A percentile compares a stretch with the other conserved stretches of the same genome.
phyloP scores from a whole-genome alignment of 2,797 vertebrate genomes.

The Brachyalestes nurse region DNA sequence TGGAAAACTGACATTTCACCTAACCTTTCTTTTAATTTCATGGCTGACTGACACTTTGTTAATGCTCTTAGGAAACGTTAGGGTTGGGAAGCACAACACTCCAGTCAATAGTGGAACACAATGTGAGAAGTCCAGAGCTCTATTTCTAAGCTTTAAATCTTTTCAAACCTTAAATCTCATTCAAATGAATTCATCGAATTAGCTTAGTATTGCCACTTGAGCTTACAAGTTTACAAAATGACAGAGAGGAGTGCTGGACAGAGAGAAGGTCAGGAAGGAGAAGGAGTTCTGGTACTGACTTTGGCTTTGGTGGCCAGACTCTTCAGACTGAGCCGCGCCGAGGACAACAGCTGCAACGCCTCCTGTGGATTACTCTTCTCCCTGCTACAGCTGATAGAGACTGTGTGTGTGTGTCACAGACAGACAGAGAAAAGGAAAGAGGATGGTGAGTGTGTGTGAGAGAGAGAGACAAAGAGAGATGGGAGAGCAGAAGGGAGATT shows the following conservation, averaged over 20 bases:
- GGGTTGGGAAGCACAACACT: no score
- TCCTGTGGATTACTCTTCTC: conserved; percentile 81
- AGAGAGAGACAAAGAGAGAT: conserved; percentile 22
- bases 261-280: background rate
- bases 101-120: no score
- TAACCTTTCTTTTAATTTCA: no score
- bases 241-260: background rate
- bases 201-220: background rate
- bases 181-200: background rate
- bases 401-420: conserved; percentile 73
- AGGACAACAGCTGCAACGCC: conserved; percentile 88
- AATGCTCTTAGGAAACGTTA: no score
- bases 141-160: background rate
- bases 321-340: conserved; percentile 89
- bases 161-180: background rate
- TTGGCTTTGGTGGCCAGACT: conserved; percentile 89
- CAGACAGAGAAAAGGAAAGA: conserved; percentile 28
- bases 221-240: background rate
- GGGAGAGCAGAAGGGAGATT: background rate
- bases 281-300: conserved; percentile 71
- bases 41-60: no score
- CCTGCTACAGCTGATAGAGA: conserved; percentile 86
- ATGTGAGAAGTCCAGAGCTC: background rate
- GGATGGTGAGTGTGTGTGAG: background rate
- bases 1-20: no score